A percentile compares a stretch with the other conserved stretches of the same genome.
Evolutionary conservation across 2,888 invertebrate genomes (phyloP).

Genomic region (Elmis aenea): DNA sequence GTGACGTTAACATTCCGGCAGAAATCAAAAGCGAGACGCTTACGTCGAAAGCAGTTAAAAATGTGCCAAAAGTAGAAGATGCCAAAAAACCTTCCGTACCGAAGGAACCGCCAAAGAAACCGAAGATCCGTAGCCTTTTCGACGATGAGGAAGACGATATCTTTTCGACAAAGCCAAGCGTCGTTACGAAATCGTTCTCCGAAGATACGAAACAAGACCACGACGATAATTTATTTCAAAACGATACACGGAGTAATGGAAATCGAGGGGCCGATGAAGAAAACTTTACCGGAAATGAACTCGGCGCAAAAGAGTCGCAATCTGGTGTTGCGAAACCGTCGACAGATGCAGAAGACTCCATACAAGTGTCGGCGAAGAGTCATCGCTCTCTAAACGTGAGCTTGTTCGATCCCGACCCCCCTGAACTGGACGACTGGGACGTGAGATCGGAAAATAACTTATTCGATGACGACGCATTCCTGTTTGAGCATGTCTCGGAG

Average conservation of each 20-base stretch:
- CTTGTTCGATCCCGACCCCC: constrained; percentile 27
- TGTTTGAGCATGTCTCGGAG: constrained; percentile 20
- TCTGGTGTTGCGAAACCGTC: no score
- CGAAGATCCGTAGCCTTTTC: constrained; percentile 6
- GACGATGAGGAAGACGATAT: constrained; percentile 13
- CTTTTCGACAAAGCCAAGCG: constrained; percentile 1
- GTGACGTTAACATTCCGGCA: no score
- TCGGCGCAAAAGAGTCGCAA: no score
- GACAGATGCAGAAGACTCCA: no score
- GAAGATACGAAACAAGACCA: no score
- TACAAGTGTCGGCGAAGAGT: no score
- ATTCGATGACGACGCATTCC: constrained; percentile 24
- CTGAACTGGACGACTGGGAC: constrained; percentile 34
- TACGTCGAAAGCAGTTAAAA: no score
- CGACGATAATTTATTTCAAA: neutral
- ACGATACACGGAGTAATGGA: neutral
- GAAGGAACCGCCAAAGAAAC: no score
- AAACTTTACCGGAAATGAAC: neutral
- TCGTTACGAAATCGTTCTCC: no score
- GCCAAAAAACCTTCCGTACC: no score
- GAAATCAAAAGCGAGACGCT: no score
- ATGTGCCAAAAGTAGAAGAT: no score
- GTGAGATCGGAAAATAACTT: constrained; percentile 34
- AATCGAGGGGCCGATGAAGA: neutral
- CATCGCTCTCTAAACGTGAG: constrained; percentile 7